Evolutionary conservation across 1,140 invertebrate genomes (phyloP).

Genomic region (Sinella curviseta): DNA sequence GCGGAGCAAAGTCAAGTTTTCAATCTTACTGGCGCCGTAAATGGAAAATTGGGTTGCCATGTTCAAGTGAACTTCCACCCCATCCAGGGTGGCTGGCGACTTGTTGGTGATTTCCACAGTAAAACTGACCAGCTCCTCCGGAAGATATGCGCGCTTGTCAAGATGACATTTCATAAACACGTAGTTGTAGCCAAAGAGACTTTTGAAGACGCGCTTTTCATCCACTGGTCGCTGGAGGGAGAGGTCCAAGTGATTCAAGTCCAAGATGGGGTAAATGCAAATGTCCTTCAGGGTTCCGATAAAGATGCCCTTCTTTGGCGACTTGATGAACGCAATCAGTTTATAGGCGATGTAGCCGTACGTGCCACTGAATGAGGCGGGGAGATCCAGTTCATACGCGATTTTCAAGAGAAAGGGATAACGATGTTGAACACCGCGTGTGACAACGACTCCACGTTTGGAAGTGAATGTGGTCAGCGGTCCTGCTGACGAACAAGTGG

Average conservation of each 20-base stretch:
- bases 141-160: constrained; percentile 10
- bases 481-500: background rate
- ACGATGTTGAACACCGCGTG: background rate
- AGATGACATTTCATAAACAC: constrained; percentile 12
- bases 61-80: background rate
- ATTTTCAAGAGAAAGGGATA: constrained; percentile 23
- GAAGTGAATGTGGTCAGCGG: background rate
- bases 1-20: background rate
- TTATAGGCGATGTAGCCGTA: constrained; percentile 21
- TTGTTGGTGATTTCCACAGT: constrained; percentile 10
- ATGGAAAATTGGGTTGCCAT: constrained; percentile 2
- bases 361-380: background rate
- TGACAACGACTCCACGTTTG: constrained; percentile 4
- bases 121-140: background rate
- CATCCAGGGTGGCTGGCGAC: background rate
- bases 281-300: constrained; percentile 8
- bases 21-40: background rate
- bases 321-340: background rate
- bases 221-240: constrained; percentile 3
- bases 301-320: background rate
- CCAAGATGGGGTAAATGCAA: background rate
- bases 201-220: constrained; percentile 4
- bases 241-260: constrained; percentile 2
- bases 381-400: background rate
- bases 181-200: constrained; percentile 16